These are phyloP conservation scores for Procavia capensis DNA, from an alignment of 2,113 vertebrate species.

Conservation along the genomic window DNA sequence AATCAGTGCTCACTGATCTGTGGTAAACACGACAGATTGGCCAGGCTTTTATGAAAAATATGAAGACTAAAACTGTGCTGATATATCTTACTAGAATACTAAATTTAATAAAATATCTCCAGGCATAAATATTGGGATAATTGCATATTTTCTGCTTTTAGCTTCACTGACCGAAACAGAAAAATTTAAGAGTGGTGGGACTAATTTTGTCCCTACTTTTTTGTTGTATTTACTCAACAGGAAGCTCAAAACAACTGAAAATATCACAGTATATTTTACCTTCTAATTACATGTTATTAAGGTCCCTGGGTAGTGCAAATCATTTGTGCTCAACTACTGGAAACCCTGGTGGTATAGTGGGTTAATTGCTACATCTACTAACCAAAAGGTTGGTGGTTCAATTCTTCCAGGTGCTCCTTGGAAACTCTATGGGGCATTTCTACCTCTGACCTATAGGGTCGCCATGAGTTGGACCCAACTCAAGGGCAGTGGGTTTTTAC, in stretches of 20 bases:
- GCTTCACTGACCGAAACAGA: neutral
- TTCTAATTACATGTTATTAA: neutral
- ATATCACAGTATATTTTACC: neutral
- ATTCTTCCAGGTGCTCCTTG: too few relatives aligned
- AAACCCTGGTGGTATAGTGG: too few relatives aligned
- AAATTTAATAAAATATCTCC: neutral
- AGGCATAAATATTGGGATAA: neutral
- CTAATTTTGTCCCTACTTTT: neutral
- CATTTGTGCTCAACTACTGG: neutral
- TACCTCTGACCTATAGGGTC: too few relatives aligned
- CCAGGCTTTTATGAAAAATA: constrained; percentile 30
- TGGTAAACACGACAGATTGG: neutral
- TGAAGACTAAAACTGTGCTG: neutral
- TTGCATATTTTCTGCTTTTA: neutral
- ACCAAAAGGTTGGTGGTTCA: too few relatives aligned
- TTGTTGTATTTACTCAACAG: neutral
- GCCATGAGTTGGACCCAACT: too few relatives aligned
- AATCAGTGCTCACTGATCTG: neutral
- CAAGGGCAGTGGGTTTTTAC: too few relatives aligned
- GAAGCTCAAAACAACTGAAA: neutral
- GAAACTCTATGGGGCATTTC: too few relatives aligned
- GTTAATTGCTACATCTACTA: too few relatives aligned
- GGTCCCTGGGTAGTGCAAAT: neutral
- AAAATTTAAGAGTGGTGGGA: neutral
- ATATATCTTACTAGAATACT: neutral